These are phyloP conservation scores for Anadara kagoshimensis DNA, from an alignment of 1,140 invertebrate species.

Conservation along the genomic window DNA sequence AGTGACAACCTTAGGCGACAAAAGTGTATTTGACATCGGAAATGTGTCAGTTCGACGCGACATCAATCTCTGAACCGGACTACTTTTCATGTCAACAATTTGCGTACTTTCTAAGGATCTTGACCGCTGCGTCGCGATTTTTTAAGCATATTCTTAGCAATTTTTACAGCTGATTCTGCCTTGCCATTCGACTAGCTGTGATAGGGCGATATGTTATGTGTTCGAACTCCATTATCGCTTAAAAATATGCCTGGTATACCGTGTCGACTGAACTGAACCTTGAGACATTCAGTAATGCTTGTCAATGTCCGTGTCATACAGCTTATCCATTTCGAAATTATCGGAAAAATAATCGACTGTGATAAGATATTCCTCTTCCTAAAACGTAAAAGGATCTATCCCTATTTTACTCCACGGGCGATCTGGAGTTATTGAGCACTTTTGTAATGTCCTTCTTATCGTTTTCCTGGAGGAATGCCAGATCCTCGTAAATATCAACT, in stretches of 20 bases:
- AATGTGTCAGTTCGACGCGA: constrained; percentile 9
- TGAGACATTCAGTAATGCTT: constrained; percentile 2
- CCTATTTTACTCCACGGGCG: constrained; percentile 22
- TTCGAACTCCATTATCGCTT: constrained; percentile 13
- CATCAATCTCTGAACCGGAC: constrained; percentile 24
- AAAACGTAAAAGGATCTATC: constrained; percentile 4
- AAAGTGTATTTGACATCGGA: constrained; percentile 1
- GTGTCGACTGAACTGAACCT: constrained; percentile 16
- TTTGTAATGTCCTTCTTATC: too few species aligned
- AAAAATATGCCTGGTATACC: constrained; percentile 18
- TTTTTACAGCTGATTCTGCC: too few species aligned
- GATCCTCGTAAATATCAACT: too few species aligned
- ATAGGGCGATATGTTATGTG: constrained; percentile 8
- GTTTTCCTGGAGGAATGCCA: too few species aligned
- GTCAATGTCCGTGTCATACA: constrained; percentile 5
- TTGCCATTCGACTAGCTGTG: constrained; percentile 26
- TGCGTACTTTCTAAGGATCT: constrained; percentile 36
- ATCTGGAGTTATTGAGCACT: too few species aligned
- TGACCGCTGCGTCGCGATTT: constrained; percentile 5
- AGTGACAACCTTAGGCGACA: background rate
- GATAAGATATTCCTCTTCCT: constrained; percentile 17
- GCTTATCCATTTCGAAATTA: constrained; percentile 17
- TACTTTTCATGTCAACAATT: constrained; percentile 7
- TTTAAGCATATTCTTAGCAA: constrained; percentile 6
- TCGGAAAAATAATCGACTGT: constrained; percentile 22